These are phyloP conservation scores for Pachycephus smyrnensis DNA, from an alignment of 2,888 invertebrate species.

Conservation along the genomic window DNA sequence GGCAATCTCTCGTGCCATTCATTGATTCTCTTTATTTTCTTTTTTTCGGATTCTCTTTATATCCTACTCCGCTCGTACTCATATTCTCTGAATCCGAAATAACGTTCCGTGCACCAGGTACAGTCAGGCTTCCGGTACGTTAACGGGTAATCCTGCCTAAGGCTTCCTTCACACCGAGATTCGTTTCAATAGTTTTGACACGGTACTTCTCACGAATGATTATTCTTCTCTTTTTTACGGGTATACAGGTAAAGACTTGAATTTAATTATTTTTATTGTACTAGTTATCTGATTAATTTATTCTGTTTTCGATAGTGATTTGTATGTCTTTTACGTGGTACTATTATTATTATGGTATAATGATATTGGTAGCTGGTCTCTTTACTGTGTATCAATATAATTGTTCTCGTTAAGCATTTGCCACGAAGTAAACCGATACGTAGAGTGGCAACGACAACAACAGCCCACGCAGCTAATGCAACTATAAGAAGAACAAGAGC, in stretches of 20 bases:
- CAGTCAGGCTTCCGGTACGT: neutral
- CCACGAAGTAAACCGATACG: neutral
- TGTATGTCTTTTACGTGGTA: too few relatives aligned
- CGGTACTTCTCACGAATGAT: neutral
- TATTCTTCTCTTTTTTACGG: neutral
- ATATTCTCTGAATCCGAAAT: neutral
- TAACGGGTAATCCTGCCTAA: neutral
- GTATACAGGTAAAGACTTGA: too few relatives aligned
- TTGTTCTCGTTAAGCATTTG: neutral
- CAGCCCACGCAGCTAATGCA: neutral
- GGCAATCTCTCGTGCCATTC: neutral
- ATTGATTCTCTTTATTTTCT: neutral
- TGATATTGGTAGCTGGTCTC: too few relatives aligned
- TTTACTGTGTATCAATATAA: neutral
- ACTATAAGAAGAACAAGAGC: conserved; percentile 2
- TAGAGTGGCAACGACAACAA: neutral
- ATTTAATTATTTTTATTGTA: too few relatives aligned
- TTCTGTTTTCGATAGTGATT: too few relatives aligned
- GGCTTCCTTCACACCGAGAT: neutral
- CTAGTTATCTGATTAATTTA: neutral
- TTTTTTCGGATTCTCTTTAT: neutral
- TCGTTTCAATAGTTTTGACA: neutral
- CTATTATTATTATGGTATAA: too few relatives aligned
- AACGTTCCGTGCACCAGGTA: neutral
- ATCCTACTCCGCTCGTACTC: neutral